A percentile compares a stretch with the other conserved stretches of the same genome.
These are phyloP conservation scores for Tuberolachnus salignus DNA, from an alignment of 2,888 invertebrate species.

Conservation along the genomic window DNA sequence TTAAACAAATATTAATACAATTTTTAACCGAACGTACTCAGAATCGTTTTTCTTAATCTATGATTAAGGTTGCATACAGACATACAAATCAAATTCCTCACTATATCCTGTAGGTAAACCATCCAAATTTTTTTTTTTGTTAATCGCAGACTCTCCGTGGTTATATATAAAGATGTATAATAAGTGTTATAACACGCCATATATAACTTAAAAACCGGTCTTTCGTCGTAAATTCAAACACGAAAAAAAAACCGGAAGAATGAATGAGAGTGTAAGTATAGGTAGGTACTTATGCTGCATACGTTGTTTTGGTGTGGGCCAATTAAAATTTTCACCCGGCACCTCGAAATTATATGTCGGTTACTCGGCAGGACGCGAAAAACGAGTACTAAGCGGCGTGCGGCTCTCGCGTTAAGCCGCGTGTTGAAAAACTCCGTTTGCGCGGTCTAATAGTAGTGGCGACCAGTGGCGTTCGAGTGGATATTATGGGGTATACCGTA, in stretches of 20 bases:
- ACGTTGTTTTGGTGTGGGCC: constrained; percentile 23
- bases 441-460: not conserved
- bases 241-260: not conserved
- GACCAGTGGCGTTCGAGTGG: constrained; percentile 4
- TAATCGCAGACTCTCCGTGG: no score
- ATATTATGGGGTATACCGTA: not conserved
- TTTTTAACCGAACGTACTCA: no score
- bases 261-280: not conserved
- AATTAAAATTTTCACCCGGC: constrained; percentile 40
- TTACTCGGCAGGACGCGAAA: constrained; percentile 11
- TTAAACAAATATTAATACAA: no score
- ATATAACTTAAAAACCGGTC: constrained; percentile 1
- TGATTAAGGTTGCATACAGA: no score
- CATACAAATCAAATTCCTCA: no score
- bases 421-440: not conserved
- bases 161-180: no score
- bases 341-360: no score
- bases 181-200: not conserved
- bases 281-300: not conserved
- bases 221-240: not conserved
- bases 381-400: not conserved
- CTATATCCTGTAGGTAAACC: no score
- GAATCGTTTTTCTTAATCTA: no score
- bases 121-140: no score
- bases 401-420: not conserved